phyloP scores from a whole-genome alignment of 2,113 vertebrate genomes.

The Opisthocomus hoazin region DNA sequence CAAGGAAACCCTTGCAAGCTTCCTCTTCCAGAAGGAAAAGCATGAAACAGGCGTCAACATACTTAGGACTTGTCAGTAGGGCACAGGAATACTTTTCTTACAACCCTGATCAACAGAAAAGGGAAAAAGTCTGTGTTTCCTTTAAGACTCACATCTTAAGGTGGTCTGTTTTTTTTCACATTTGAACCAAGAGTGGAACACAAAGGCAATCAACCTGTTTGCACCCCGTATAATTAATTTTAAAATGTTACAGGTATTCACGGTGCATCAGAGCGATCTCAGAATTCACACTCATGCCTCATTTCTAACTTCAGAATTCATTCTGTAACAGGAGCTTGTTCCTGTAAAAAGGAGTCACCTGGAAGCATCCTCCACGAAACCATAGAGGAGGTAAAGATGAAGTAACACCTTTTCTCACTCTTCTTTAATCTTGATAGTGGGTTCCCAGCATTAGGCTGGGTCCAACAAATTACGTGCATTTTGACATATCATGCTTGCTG shows the following conservation, averaged over 20 bases:
- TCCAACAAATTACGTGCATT: background rate
- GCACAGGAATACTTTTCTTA: background rate
- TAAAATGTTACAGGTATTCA: background rate
- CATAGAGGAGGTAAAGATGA: background rate
- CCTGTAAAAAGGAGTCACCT: background rate
- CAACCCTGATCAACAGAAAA: background rate
- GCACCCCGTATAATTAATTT: background rate
- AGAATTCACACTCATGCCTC: background rate
- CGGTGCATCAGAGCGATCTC: background rate
- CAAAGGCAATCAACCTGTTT: background rate
- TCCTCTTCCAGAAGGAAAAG: background rate
- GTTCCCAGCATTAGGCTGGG: background rate
- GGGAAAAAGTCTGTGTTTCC: background rate
- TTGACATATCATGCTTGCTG: background rate
- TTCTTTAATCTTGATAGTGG: background rate
- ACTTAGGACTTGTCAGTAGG: background rate
- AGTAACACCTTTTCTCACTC: background rate
- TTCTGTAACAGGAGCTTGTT: background rate
- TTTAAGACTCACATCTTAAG: background rate
- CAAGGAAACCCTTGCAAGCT: background rate
- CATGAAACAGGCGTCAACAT: background rate
- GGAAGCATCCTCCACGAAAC: background rate
- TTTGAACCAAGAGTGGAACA: background rate
- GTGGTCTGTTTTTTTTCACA: background rate
- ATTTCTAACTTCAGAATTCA: background rate